Evolutionary conservation across 2,113 vertebrate genomes (phyloP), one percentile per base, ranked within the genome.

Genomic region (Falcunculus frontatus): DNA sequence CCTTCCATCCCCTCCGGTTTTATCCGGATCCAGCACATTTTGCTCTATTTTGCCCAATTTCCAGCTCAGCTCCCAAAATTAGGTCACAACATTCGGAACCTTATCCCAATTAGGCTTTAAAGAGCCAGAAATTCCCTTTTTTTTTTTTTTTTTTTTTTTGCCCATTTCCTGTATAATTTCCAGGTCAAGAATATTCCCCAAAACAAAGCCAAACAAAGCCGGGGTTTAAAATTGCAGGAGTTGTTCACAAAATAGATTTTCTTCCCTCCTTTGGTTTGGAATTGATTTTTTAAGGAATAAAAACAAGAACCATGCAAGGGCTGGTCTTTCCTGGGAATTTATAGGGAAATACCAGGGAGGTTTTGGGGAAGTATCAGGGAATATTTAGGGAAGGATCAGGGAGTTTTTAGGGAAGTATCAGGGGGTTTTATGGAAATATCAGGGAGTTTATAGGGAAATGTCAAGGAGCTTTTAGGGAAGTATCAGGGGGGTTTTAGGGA

Each of bases 31-130:
- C 64, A 42, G 57, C 85, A 68, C 44, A 11, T 70, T 94, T 84
- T 35, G 65, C 83, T 93, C 59, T 49, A 1, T 87, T 89, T 87
- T 78, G 64, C 69, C 89, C 60, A 70, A 84, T 55, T 89, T 84
- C 67, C 65, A 56, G 52, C 93, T 87, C 77, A 52, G 73, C 84
- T 88, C 35, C 10, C 4, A 69, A 83, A 96, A 95, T 27, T 75
- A 78, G 93, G 93, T 87, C 95, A 89, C 25, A 33, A 67, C 63
- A 68, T 75, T 39, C 64, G 62, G 81, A 82, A 74, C 49, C n/a
- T 87, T 39, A 39, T 14, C 16, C 3, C 22, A 91, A 10, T 74
- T 29, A 5, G 9, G 59, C 63, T 65, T 46, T 25, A n/a, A 18
- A 89, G 42, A 55, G 3, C 16, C 76, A 64, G 64, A 78, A 76